These are phyloP conservation scores for Philypnodon macrostomus DNA, from an alignment of 2,797 vertebrate genomes.

Conservation along the genomic window DNA sequence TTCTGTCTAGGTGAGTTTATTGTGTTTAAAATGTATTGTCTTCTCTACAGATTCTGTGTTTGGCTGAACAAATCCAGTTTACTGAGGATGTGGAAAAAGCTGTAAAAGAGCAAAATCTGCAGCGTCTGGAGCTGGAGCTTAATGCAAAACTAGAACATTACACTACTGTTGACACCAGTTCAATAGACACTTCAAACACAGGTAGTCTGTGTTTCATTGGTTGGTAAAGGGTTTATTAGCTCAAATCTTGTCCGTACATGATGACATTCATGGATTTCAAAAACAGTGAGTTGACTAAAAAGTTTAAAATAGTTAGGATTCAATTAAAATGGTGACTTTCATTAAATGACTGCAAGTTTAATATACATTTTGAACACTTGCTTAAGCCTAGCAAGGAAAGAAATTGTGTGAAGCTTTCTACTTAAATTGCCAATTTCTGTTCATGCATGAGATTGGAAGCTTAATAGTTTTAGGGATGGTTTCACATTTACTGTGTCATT, in stretches of 20 bases:
- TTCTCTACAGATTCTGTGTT: slow-evolving; percentile 84
- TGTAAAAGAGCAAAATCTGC: slow-evolving; percentile 82
- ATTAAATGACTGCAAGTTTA: no score
- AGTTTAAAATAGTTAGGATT: no score
- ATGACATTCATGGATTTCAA: no score
- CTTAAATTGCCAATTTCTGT: slow-evolving; percentile 28
- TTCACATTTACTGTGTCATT: slow-evolving; percentile 19
- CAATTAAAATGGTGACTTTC: no score
- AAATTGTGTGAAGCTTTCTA: slow-evolving; percentile 1
- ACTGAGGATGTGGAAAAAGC: slow-evolving; percentile 92
- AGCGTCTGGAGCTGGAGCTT: slow-evolving; percentile 86
- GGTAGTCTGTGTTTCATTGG: slow-evolving; percentile 66
- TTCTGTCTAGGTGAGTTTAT: neutral
- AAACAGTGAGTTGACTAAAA: no score
- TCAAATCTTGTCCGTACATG: neutral
- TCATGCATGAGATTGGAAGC: slow-evolving; percentile 39
- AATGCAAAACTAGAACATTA: slow-evolving; percentile 89
- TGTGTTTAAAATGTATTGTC: neutral
- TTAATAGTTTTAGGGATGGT: slow-evolving; percentile 15
- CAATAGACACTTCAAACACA: slow-evolving; percentile 72
- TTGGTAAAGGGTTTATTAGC: neutral
- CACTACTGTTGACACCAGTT: slow-evolving; percentile 81
- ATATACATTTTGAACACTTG: no score
- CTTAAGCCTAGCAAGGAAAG: no score
- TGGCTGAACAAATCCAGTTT: slow-evolving; percentile 96